Conservation (phyloP, 64 coral and sea anemone genomes). For the Actinia tenebrosa region DNA sequence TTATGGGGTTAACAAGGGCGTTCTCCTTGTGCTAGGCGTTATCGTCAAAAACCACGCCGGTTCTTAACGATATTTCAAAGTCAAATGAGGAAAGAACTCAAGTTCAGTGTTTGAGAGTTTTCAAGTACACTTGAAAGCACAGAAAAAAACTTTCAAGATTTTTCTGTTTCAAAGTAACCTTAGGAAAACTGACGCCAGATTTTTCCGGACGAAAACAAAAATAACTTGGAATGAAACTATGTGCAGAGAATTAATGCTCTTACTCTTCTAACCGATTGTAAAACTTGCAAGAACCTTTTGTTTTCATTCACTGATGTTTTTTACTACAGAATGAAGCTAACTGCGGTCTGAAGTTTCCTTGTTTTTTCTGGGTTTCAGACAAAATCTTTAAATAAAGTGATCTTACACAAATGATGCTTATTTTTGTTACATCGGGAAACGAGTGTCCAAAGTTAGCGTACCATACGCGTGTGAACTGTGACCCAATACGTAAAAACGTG, state of each 20-base stretch:
- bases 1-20: neutral
- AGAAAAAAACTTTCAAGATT: too few relatives aligned
- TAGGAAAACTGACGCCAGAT: neutral
- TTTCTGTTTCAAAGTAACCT: neutral
- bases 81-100: neutral
- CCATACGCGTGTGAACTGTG: neutral
- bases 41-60: neutral
- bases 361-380: neutral
- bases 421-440: neutral
- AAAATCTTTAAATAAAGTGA: too few relatives aligned
- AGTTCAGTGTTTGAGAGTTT: neutral
- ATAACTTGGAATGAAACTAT: neutral
- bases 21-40: neutral
- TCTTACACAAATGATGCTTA: neutral
- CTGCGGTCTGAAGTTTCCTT: neutral
- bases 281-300: too few relatives aligned
- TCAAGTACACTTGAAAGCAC: neutral
- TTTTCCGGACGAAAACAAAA: neutral
- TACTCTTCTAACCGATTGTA: neutral
- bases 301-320: too few relatives aligned
- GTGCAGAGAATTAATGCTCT: neutral
- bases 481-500: neutral
- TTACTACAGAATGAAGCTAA: too few relatives aligned
- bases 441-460: neutral
- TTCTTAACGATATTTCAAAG: constrained; percentile 4